A percentile compares a stretch with the other conserved stretches of the same genome.
phyloP scores from a whole-genome alignment of 1,140 invertebrate genomes.

The Lineus longissimus region DNA sequence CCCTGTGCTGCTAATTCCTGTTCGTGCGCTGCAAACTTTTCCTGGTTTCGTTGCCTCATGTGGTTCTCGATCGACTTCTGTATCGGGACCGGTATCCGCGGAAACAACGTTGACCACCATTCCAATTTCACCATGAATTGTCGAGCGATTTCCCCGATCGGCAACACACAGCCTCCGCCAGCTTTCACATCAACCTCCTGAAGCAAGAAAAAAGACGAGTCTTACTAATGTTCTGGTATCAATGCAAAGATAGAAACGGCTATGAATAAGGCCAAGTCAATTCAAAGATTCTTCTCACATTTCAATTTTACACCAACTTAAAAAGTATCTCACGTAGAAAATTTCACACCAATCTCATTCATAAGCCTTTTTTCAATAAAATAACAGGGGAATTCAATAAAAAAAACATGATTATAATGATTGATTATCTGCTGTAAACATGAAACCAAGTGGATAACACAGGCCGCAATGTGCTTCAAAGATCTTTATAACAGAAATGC shows the following conservation, averaged over 20 bases:
- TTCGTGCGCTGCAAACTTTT: conserved; percentile 9
- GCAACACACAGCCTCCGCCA: conserved; percentile 89
- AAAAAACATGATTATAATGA: no score
- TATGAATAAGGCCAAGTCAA: not conserved
- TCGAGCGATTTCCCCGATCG: conserved; percentile 88
- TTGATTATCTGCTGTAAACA: not conserved
- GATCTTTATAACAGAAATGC: no score
- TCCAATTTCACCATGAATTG: conserved; percentile 94
- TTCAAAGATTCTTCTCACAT: not conserved
- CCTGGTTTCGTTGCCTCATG: conserved; percentile 24
- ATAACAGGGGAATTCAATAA: no score
- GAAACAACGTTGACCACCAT: conserved; percentile 92
- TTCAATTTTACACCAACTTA: not conserved
- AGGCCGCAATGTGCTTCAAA: no score
- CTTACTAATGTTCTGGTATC: not conserved
- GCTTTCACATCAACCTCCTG: conserved; percentile 94
- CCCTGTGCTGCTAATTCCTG: conserved; percentile 1
- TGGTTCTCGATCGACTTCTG: conserved; percentile 64
- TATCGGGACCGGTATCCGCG: conserved; percentile 98
- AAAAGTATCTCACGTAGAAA: not conserved
- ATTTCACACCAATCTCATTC: not conserved
- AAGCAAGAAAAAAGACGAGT: conserved; percentile 10
- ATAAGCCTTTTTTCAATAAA: no score
- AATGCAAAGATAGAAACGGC: not conserved
- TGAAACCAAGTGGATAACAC: no score